Evolutionary conservation across 2,888 invertebrate species (phyloP).

Genomic region (Ptilodon capucinus): DNA sequence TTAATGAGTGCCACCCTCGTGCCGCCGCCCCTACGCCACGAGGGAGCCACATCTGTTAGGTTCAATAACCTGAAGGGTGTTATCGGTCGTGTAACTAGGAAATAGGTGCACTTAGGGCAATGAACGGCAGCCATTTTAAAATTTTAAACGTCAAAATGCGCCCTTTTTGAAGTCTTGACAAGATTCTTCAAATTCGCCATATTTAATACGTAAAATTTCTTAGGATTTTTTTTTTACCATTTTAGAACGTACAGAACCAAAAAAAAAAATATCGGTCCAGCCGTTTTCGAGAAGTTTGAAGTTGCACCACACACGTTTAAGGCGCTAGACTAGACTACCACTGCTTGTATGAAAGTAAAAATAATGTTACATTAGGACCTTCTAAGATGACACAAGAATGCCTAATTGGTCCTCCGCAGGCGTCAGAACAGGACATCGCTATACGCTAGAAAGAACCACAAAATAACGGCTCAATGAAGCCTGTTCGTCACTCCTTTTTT

Average conservation of each 20-base stretch:
- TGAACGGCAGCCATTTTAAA: not conserved
- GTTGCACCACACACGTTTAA: too few species aligned
- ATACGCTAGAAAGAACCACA: conserved; percentile 20
- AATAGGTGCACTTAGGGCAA: not conserved
- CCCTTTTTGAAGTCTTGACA: too few species aligned
- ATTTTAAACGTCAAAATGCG: too few species aligned
- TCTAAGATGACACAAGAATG: conserved; percentile 13
- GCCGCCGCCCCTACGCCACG: not conserved
- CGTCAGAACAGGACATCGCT: conserved; percentile 20
- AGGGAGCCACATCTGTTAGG: not conserved
- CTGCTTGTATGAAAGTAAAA: not conserved
- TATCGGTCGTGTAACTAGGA: not conserved
- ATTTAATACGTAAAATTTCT: too few species aligned
- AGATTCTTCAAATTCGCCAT: too few species aligned
- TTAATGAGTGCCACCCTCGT: not conserved
- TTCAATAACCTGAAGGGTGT: not conserved
- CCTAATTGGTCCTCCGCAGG: conserved; percentile 15
- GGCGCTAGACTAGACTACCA: too few species aligned
- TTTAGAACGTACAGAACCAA: too few species aligned
- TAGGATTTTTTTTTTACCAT: too few species aligned
- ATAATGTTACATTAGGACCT: conserved; percentile 3
- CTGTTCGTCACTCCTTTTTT: conserved; percentile 24
- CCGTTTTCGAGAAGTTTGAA: too few species aligned
- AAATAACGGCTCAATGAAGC: conserved; percentile 44
- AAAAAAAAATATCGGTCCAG: too few species aligned